A percentile compares a stretch with the other conserved stretches of the same genome.
Evolutionary conservation across 2,797 vertebrate species (phyloP).

Genomic region (Bradypodion pumilum): DNA sequence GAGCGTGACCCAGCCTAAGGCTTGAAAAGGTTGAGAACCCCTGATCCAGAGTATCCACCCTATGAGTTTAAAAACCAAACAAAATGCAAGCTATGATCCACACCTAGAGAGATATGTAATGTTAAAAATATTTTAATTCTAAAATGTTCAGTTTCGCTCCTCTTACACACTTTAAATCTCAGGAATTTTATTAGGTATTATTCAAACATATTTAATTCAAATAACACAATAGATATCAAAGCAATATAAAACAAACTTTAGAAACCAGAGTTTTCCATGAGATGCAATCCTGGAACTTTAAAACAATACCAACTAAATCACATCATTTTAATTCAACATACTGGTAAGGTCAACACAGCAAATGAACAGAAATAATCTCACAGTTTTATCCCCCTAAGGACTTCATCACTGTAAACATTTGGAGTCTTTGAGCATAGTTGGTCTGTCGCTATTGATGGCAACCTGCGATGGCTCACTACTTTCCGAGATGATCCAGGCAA

Average conservation of each 20-base stretch:
- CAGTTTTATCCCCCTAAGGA: conserved; percentile 79
- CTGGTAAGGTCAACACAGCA: conserved; percentile 4
- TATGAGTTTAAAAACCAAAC: neutral
- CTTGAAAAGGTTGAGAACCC: too few relatives aligned
- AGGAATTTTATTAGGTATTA: neutral
- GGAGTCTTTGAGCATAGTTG: conserved; percentile 70
- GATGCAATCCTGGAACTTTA: neutral
- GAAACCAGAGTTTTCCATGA: neutral
- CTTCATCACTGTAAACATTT: conserved; percentile 69
- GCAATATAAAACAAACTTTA: neutral
- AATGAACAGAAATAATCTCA: conserved; percentile 68
- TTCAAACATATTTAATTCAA: neutral
- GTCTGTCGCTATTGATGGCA: conserved; percentile 78
- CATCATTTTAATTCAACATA: conserved; percentile 6
- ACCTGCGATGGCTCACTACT: conserved; percentile 66
- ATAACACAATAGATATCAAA: neutral
- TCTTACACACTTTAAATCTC: neutral
- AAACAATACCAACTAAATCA: neutral
- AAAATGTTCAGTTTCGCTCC: neutral
- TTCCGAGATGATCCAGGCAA: conserved; percentile 67
- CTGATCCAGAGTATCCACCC: neutral
- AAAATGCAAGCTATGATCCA: neutral
- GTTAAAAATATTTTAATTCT: neutral
- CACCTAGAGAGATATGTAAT: neutral
- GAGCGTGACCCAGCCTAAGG: too few relatives aligned